phyloP scores from a whole-genome alignment of 2,113 vertebrate species.

The Elephantulus edwardii region DNA sequence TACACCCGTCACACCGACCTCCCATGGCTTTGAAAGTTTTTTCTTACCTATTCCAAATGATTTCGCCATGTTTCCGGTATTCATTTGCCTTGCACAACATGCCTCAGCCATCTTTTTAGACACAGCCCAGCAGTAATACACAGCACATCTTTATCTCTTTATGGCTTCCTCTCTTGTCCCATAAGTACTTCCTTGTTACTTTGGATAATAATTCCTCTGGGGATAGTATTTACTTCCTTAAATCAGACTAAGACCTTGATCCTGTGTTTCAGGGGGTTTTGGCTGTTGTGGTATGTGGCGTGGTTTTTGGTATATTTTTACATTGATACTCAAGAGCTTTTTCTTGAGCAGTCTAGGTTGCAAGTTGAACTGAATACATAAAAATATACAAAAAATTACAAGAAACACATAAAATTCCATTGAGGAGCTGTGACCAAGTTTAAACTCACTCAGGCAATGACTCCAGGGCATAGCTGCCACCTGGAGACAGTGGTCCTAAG shows the following conservation, averaged over 20 bases:
- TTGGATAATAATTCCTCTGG: neutral
- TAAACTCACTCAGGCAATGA: neutral
- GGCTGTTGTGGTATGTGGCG: neutral
- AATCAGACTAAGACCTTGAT: too few species aligned
- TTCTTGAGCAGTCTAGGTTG: neutral
- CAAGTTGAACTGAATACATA: neutral
- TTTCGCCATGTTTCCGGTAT: neutral
- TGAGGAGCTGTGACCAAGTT: neutral
- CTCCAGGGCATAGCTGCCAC: neutral
- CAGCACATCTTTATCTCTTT: neutral
- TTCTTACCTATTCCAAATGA: slow-evolving; percentile 8
- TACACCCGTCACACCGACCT: neutral
- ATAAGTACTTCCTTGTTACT: neutral
- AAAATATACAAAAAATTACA: neutral
- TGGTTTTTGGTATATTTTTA: neutral
- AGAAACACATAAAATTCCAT: neutral
- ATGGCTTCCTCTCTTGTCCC: neutral
- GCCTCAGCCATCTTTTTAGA: slow-evolving; percentile 2
- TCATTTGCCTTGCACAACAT: neutral
- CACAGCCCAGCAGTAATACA: neutral
- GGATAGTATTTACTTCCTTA: neutral
- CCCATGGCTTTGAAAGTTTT: slow-evolving; percentile 8
- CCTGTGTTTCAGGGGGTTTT: too few species aligned
- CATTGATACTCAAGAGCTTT: neutral
- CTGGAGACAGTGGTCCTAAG: neutral